Evolutionary conservation across 1,140 invertebrate genomes (phyloP).

Genomic region (Brachionus plicatilis): DNA sequence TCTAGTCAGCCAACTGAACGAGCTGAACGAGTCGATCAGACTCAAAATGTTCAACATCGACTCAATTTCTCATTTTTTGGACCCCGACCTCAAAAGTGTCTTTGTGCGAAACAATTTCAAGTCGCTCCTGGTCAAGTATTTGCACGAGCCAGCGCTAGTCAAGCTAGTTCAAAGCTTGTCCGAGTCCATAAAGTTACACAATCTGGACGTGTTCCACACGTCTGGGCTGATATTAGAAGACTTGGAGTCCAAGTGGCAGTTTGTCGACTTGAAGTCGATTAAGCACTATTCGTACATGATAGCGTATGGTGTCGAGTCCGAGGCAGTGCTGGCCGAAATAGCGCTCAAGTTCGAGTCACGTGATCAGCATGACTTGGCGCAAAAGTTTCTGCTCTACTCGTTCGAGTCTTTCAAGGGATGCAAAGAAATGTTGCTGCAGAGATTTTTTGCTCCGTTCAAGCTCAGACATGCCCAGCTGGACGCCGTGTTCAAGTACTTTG

Average conservation of each 20-base stretch:
- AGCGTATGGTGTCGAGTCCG: neutral
- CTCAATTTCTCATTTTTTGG: neutral
- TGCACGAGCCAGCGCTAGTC: neutral
- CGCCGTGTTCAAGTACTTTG: neutral
- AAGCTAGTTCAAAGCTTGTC: neutral
- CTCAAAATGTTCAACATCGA: neutral
- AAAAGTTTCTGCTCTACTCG: neutral
- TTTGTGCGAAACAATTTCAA: neutral
- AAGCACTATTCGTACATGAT: neutral
- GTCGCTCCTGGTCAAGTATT: neutral
- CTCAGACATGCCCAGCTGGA: neutral
- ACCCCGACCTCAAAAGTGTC: neutral
- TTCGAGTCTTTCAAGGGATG: neutral
- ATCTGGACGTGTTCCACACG: neutral
- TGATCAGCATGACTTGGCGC: neutral
- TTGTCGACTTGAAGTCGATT: neutral
- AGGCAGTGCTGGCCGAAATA: neutral
- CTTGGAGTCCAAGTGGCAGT: neutral
- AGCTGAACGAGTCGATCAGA: neutral
- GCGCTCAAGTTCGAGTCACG: neutral
- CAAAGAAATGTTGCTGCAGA: neutral
- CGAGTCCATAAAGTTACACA: neutral
- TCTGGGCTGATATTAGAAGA: neutral
- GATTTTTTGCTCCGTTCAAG: constrained; percentile 1
- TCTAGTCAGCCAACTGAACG: neutral